Percentiles rank a stretch among this genome's conserved stretches.
Conservation (phyloP, 1,140 invertebrate species). For the Paramacrobiotus metropolitanus region DNA sequence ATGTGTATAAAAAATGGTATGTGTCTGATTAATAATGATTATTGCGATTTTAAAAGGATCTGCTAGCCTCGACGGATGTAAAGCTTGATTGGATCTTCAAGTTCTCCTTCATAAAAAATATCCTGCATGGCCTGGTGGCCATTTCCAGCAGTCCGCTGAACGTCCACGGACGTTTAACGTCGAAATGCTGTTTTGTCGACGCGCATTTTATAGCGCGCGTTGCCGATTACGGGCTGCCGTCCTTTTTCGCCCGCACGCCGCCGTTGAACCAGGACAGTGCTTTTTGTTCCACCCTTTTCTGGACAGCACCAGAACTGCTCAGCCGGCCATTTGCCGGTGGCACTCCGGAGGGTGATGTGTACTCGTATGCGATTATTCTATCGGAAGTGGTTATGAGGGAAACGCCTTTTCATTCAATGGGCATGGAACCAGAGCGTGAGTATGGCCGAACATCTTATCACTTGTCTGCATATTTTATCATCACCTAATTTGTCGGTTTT, state of each 20-base stretch:
- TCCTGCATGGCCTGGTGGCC: not conserved
- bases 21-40: no score
- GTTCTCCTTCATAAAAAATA: not conserved
- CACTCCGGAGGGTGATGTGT: constrained; percentile 66
- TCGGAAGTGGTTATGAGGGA: constrained; percentile 35
- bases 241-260: not conserved
- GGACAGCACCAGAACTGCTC: constrained; percentile 49
- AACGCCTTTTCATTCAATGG: not conserved
- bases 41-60: no score
- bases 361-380: constrained; percentile 77
- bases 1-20: no score
- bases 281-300: constrained; percentile 27
- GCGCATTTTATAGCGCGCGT: not conserved
- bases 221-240: not conserved
- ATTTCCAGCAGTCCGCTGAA: not conserved
- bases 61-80: not conserved
- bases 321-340: constrained; percentile 23
- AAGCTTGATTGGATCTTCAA: not conserved
- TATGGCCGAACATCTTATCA: not conserved
- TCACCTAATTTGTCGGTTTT: not conserved
- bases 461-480: not conserved
- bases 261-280: not conserved
- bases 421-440: not conserved
- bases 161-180: not conserved
- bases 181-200: not conserved